These are phyloP conservation scores for Antechinus stuartii DNA, from an alignment of 2,113 vertebrate genomes.

Conservation along the genomic window DNA sequence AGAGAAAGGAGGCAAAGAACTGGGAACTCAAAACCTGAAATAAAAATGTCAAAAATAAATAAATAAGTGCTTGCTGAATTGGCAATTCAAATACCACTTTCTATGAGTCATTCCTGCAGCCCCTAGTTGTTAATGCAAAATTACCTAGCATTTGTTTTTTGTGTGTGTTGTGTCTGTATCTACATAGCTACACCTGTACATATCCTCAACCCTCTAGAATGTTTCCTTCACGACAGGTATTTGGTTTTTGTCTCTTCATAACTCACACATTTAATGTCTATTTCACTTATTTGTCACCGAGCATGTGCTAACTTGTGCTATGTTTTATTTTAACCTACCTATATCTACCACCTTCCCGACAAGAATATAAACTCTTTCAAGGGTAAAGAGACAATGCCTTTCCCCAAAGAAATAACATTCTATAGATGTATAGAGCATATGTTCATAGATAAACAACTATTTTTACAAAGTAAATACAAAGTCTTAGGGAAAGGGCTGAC, in stretches of 20 bases:
- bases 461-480: constrained; percentile 1
- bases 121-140: neutral
- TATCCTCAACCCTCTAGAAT: neutral
- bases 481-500: neutral
- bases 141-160: neutral
- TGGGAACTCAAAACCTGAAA: no score
- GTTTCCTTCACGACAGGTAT: neutral
- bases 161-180: neutral
- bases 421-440: neutral
- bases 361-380: neutral
- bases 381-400: neutral
- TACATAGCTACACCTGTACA: no score
- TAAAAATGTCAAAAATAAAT: no score
- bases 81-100: neutral
- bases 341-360: neutral
- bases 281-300: neutral
- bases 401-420: neutral
- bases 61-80: neutral
- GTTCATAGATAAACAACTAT: neutral
- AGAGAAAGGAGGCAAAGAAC: no score
- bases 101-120: neutral
- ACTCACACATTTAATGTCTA: neutral
- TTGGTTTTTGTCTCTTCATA: neutral
- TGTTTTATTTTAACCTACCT: neutral
- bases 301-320: neutral